These are phyloP conservation scores for Trachymyrmex septentrionalis DNA, from an alignment of 1,140 invertebrate genomes.

Conservation along the genomic window DNA sequence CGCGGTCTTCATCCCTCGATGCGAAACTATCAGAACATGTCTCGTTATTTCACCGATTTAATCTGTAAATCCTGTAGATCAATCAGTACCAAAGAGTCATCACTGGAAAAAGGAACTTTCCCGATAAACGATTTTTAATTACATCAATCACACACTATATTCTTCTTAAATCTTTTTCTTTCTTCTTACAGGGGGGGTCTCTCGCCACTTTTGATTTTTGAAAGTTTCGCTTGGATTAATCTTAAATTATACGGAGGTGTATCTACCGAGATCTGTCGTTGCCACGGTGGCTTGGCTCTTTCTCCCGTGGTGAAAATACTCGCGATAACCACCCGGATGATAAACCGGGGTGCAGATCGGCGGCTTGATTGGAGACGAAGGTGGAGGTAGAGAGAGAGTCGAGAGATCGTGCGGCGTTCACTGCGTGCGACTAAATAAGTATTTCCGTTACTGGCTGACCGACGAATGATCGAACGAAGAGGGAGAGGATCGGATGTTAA, in stretches of 20 bases:
- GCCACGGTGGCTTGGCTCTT: background rate
- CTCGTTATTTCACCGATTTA: background rate
- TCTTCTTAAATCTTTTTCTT: background rate
- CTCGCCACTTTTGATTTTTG: background rate
- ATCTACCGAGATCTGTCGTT: background rate
- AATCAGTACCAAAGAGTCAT: background rate
- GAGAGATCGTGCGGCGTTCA: slow-evolving; percentile 26
- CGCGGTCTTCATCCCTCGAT: slow-evolving; percentile 21
- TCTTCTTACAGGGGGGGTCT: background rate
- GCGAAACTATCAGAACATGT: background rate
- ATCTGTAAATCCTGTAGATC: background rate
- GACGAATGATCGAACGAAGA: slow-evolving; percentile 36
- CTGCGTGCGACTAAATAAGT: slow-evolving; percentile 51
- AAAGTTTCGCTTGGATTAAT: background rate
- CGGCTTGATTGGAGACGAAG: slow-evolving; percentile 39
- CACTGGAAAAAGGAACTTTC: background rate
- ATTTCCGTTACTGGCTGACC: slow-evolving; percentile 47
- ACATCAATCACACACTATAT: background rate
- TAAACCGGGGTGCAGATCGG: slow-evolving; percentile 26
- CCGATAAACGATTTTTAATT: background rate
- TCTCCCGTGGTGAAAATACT: slow-evolving; percentile 26
- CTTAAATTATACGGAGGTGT: background rate
- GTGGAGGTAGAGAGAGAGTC: slow-evolving; percentile 29
- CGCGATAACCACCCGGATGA: slow-evolving; percentile 38
- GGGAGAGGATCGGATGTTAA: slow-evolving; percentile 55